Conservation (phyloP, 2,888 invertebrate species). For the Anorthoa munda region DNA sequence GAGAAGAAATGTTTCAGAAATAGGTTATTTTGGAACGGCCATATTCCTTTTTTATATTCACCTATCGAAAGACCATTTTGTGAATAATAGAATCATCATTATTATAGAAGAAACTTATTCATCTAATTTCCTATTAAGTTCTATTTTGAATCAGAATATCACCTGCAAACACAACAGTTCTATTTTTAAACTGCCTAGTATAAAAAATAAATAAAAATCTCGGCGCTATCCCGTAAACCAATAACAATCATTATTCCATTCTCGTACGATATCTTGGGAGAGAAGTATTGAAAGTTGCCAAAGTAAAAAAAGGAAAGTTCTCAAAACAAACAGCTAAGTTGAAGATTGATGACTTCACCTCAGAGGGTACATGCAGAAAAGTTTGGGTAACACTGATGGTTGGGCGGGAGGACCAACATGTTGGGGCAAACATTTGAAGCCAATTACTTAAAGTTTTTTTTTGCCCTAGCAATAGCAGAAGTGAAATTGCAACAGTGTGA, state of each 20-base stretch:
- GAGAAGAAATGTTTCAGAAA: too few relatives aligned
- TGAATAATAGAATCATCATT: too few relatives aligned
- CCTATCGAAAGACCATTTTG: too few relatives aligned
- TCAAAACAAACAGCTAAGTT: constrained; percentile 78
- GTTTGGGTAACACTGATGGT: constrained; percentile 62
- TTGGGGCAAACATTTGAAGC: constrained; percentile 17
- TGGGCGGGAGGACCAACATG: constrained; percentile 21
- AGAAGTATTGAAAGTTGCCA: constrained; percentile 73
- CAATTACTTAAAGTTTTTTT: background rate
- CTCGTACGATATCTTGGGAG: constrained; percentile 68
- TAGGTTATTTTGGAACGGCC: too few relatives aligned
- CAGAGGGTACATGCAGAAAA: constrained; percentile 72
- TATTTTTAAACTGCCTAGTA: too few relatives aligned
- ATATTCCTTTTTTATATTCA: too few relatives aligned
- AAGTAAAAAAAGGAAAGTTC: constrained; percentile 74
- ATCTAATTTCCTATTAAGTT: too few relatives aligned
- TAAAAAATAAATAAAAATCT: constrained; percentile 9
- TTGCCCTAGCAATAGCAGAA: too few relatives aligned
- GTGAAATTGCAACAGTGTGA: too few relatives aligned
- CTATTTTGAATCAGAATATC: too few relatives aligned
- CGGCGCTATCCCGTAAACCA: constrained; percentile 52
- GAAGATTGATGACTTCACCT: constrained; percentile 84
- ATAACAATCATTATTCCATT: constrained; percentile 79
- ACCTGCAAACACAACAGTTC: background rate
- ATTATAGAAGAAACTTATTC: too few relatives aligned